Conservation (phyloP, 2,797 vertebrate species). For the Acanthurus lineatus region DNA sequence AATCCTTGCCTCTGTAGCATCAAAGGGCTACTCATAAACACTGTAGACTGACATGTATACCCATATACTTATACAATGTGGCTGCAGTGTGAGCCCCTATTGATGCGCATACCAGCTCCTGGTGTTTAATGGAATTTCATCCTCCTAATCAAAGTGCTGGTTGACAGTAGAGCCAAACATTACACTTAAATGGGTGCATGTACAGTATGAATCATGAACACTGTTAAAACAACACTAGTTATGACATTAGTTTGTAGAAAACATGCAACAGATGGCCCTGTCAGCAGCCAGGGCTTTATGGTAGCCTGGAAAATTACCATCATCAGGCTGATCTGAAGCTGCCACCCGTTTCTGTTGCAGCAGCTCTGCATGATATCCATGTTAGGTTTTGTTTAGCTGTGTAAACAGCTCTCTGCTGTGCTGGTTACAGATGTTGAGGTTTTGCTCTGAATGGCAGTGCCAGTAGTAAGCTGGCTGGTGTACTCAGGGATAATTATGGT, state of each 20-base stretch:
- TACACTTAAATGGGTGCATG: conserved; percentile 13
- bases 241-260: conserved; percentile 50
- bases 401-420: conserved; percentile 44
- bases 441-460: conserved; percentile 56
- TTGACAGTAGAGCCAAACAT: conserved; percentile 19
- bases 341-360: conserved; percentile 46
- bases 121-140: conserved; percentile 15
- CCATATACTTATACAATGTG: background rate
- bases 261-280: conserved; percentile 71
- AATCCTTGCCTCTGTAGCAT: conserved; percentile 27
- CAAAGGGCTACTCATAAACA: conserved; percentile 16
- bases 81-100: background rate
- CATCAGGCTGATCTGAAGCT: conserved; percentile 60
- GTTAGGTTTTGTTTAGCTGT: conserved; percentile 47
- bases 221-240: conserved; percentile 52
- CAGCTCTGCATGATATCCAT: conserved; percentile 40
- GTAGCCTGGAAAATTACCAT: conserved; percentile 74
- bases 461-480: conserved; percentile 55
- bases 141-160: background rate
- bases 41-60: background rate
- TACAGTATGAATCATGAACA: conserved; percentile 32
- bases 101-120: background rate
- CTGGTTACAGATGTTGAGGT: conserved; percentile 68
- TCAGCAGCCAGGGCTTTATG: conserved; percentile 70
- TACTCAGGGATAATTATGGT: conserved; percentile 71